Evolutionary conservation across 2,113 vertebrate species (phyloP).

Genomic region (Ammodytes dubius): DNA sequence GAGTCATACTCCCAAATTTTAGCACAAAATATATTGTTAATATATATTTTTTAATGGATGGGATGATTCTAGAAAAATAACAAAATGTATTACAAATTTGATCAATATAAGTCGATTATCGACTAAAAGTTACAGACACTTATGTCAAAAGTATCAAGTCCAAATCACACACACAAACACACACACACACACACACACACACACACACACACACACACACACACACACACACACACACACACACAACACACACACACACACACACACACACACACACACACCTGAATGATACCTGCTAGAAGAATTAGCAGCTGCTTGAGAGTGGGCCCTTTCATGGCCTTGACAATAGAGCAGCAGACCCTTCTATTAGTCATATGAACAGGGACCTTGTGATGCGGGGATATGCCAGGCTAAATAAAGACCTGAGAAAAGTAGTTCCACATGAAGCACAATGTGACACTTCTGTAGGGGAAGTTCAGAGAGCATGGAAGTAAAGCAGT

Average conservation of each 20-base stretch:
- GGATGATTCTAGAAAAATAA: too few species aligned
- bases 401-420: constrained; percentile 69
- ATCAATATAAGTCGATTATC: too few species aligned
- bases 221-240: background rate
- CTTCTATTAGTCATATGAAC: constrained; percentile 66
- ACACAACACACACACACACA: constrained; percentile 9
- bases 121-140: too few species aligned
- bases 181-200: constrained; percentile 24
- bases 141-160: background rate
- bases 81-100: too few species aligned
- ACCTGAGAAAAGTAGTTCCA: constrained; percentile 23
- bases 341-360: constrained; percentile 65
- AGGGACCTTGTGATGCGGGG: constrained; percentile 68
- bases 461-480: constrained; percentile 28
- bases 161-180: background rate
- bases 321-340: constrained; percentile 59
- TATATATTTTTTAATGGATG: too few species aligned
- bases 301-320: constrained; percentile 45
- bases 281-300: constrained; percentile 42
- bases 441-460: constrained; percentile 65
- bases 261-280: constrained; percentile 26
- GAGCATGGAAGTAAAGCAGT: background rate
- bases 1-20: background rate
- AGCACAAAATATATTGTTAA: background rate
- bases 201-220: constrained; percentile 28